Base-by-base conservation (phyloP, 2,797 vertebrate species). In the Decapterus maruadsi region DNA sequence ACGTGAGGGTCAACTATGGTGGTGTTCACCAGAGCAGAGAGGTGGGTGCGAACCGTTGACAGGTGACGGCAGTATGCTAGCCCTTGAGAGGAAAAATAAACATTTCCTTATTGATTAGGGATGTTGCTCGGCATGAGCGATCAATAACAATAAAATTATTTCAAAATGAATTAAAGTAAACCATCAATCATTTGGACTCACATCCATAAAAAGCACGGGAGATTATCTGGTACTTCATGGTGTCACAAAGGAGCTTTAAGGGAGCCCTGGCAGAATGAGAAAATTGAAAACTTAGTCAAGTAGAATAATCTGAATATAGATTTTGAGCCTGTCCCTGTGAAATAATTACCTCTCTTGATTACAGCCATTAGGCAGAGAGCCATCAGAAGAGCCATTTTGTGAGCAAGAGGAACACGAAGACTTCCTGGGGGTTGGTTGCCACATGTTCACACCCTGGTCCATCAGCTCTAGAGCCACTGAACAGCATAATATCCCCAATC, bases 191-290 rank as follows among this genome's bases (percentile, higher is more conserved):
- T 56, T 68, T 55, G 17, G 43, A 88, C 97, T 91, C 94, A 99
- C 98, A 99, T 91, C 98, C 98, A 9, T 99, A 99, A 93, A 99
- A 99, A 11, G 98, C 98, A 50, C 98, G 95, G 75, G 98, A 99
- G 81, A 99, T 98, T 72, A 99, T 99, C 93, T 99, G 98, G 93
- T 99, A 99, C 94, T 99, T 99, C 98, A 99, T 99, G 57, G 98
- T 99, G 94, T 99, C 98, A 72, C 98, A 99, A 46, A 99, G 96
- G 50, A 99, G 96, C 91, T 98, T 99, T 89, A 99, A 87, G 0
- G 98, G 97, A 46, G 98, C 97, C 91, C 98, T 99, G 93, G 26
- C 65, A 36, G 60, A 45, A 68, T 66, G 16, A 62, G 62, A 75
- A 77, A 81, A 76, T n/a, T 20, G 14, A 9, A 65, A 63, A 77